These are phyloP conservation scores for Zele albiditarsus DNA, from an alignment of 2,888 invertebrate genomes.

Conservation along the genomic window DNA sequence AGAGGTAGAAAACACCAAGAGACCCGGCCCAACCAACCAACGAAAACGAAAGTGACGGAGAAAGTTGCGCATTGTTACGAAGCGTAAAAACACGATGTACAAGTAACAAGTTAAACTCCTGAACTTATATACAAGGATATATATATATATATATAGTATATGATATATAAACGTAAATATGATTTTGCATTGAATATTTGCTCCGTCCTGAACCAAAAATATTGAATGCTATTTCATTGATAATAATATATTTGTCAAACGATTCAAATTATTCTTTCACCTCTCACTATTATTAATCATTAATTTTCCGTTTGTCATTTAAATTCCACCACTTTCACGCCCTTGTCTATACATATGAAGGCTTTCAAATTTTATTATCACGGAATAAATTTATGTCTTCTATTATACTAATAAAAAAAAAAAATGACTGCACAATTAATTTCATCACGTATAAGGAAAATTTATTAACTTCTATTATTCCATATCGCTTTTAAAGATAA, in stretches of 20 bases:
- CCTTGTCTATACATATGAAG: background rate
- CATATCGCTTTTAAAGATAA: background rate
- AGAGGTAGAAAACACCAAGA: conserved; percentile 49
- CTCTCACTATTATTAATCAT: background rate
- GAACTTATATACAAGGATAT: background rate
- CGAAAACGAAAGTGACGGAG: conserved; percentile 73
- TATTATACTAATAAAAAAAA: background rate
- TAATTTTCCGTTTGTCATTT: background rate
- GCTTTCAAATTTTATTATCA: background rate
- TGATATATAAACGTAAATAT: too few relatives aligned
- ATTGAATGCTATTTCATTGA: too few relatives aligned
- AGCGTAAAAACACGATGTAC: conserved; percentile 63
- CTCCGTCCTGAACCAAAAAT: too few relatives aligned
- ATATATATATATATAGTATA: background rate
- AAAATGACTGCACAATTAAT: background rate
- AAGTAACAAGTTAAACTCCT: conserved; percentile 34
- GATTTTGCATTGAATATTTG: too few relatives aligned
- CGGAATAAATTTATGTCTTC: background rate
- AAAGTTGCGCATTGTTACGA: conserved; percentile 72
- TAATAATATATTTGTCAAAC: background rate
- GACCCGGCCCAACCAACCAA: conserved; percentile 61
- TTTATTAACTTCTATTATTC: background rate
- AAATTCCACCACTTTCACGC: background rate
- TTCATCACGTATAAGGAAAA: background rate
- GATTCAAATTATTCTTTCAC: background rate